These are phyloP conservation scores for Cantharis lateralis DNA, from an alignment of 2,888 invertebrate species.

Conservation along the genomic window DNA sequence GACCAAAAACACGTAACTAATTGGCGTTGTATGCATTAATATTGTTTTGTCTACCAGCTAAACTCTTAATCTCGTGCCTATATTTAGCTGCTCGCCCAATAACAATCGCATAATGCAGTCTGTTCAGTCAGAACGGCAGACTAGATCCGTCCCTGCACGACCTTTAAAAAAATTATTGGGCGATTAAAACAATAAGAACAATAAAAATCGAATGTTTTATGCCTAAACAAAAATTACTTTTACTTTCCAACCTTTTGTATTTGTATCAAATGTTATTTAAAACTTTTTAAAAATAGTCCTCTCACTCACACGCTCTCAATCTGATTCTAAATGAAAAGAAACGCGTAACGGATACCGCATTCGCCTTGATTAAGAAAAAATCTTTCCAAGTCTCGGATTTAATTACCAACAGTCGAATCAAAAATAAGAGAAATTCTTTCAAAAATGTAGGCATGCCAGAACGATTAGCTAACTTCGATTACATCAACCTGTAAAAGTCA, in stretches of 20 bases:
- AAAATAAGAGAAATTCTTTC: not conserved
- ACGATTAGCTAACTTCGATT: constrained; percentile 7
- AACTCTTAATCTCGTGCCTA: constrained; percentile 4
- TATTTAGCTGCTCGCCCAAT: not conserved
- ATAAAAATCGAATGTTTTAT: not conserved
- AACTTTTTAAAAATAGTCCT: constrained; percentile 4
- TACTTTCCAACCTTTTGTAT: constrained; percentile 12
- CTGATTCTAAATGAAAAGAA: not conserved
- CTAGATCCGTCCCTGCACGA: not conserved
- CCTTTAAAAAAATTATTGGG: not conserved
- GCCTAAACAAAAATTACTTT: constrained; percentile 7
- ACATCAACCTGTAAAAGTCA: constrained; percentile 11
- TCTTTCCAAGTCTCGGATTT: not conserved
- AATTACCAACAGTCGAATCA: not conserved
- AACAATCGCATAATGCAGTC: constrained; percentile 27
- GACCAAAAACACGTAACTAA: not conserved
- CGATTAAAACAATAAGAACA: not conserved
- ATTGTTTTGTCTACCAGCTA: constrained; percentile 19
- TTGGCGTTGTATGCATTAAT: not conserved
- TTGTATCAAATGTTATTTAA: constrained; percentile 8
- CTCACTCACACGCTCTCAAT: constrained; percentile 9
- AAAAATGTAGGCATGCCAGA: constrained; percentile 7
- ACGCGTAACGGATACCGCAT: not conserved
- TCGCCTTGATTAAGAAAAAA: not conserved
- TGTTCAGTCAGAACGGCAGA: not conserved